phyloP scores from a whole-genome alignment of 2,888 invertebrate genomes.

The Drosophila colorata region DNA sequence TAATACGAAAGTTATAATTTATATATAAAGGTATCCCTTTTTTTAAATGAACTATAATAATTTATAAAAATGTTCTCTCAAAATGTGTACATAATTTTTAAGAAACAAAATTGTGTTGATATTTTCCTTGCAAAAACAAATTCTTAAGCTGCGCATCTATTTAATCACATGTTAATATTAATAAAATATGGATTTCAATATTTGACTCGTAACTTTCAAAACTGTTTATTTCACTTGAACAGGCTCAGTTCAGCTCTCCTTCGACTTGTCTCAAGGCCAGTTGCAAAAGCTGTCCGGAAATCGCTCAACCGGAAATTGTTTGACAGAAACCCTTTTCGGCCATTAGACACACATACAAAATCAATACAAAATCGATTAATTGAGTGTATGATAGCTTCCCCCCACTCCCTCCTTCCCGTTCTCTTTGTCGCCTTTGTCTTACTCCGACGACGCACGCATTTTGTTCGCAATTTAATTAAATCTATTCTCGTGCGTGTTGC shows the following conservation, averaged over 20 bases:
- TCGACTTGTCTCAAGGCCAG: constrained; percentile 22
- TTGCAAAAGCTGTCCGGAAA: constrained; percentile 41
- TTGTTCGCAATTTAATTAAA: constrained; percentile 79
- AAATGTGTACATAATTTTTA: too few species aligned
- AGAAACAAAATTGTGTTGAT: too few species aligned
- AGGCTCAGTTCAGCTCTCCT: constrained; percentile 1
- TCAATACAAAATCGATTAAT: constrained; percentile 75
- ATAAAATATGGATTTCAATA: background rate
- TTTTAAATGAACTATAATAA: too few species aligned
- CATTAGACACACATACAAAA: constrained; percentile 21
- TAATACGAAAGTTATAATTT: too few species aligned
- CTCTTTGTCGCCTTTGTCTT: background rate
- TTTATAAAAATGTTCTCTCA: too few species aligned
- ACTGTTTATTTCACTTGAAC: constrained; percentile 13
- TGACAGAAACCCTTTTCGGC: constrained; percentile 58
- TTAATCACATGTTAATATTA: background rate
- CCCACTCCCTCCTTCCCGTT: background rate
- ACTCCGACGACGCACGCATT: constrained; percentile 50
- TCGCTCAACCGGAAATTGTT: constrained; percentile 59
- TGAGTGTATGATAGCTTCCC: constrained; percentile 50
- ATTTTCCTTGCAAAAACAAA: too few species aligned
- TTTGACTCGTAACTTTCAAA: background rate
- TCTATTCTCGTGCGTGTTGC: constrained; percentile 75
- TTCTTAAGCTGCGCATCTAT: too few species aligned
- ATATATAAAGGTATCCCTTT: too few species aligned